Conservation (phyloP, 2,113 vertebrate species). For the Eulacestoma nigropectus region DNA sequence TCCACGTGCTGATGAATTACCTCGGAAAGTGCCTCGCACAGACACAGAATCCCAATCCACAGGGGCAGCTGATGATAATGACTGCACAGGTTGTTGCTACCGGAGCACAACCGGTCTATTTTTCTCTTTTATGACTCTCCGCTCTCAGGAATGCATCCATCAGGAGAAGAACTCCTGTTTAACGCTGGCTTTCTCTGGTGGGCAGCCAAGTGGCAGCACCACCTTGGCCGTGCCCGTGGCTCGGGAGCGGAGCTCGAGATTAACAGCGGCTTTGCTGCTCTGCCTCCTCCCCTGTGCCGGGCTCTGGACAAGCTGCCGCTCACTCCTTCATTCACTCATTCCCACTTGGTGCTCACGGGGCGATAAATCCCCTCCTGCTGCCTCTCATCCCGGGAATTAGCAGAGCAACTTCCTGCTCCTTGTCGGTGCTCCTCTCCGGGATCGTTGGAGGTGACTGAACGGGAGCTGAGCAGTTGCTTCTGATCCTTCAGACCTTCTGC, state of each 20-base stretch:
- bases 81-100: conserved; percentile 31
- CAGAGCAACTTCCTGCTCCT: neutral
- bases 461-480: neutral
- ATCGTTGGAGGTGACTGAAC: neutral
- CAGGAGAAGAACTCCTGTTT: neutral
- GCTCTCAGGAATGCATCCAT: conserved; percentile 13
- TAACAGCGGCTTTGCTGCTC: neutral
- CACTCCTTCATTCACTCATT: neutral
- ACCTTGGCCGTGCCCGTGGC: neutral
- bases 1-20: conserved; percentile 13
- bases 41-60: conserved; percentile 8
- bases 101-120: neutral
- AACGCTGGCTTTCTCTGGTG: neutral
- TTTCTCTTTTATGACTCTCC: conserved; percentile 39
- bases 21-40: neutral
- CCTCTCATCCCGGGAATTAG: neutral
- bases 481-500: neutral
- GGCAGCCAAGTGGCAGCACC: neutral
- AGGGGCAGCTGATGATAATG: neutral
- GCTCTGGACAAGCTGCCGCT: neutral
- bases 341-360: neutral
- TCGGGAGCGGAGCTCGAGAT: neutral
- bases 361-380: neutral
- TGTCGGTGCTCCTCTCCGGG: neutral
- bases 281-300: neutral